phyloP scores from a whole-genome alignment of 2,888 invertebrate species.

The Folsomia candida region DNA sequence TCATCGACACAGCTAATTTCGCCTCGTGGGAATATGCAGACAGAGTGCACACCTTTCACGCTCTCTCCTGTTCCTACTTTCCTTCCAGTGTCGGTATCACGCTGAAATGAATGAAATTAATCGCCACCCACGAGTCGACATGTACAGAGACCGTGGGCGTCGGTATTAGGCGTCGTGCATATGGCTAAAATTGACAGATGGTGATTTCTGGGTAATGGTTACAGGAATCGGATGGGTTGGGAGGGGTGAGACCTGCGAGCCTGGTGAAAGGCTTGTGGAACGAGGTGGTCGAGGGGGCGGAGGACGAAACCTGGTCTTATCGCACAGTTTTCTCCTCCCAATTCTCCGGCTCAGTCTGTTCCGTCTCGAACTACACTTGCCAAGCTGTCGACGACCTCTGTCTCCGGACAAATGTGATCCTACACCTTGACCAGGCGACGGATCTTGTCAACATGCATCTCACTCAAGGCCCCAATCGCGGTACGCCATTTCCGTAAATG shows the following conservation, averaged over 20 bases:
- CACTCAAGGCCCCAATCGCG: not conserved
- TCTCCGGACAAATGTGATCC: not conserved
- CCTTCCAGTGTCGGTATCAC: too few species aligned
- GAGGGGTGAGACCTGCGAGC: not conserved
- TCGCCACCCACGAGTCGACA: too few species aligned
- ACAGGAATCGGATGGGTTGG: not conserved
- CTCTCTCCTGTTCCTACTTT: too few species aligned
- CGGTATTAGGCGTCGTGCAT: too few species aligned
- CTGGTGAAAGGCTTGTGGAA: not conserved
- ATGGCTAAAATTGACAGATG: too few species aligned
- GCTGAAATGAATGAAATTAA: too few species aligned
- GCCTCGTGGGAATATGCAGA: too few species aligned
- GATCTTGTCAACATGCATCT: not conserved
- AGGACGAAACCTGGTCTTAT: not conserved
- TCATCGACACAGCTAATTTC: too few species aligned
- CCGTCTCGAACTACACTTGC: constrained; percentile 30
- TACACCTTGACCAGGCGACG: not conserved
- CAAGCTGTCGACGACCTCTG: constrained; percentile 22
- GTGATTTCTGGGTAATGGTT: too few species aligned
- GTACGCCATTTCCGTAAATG: too few species aligned
- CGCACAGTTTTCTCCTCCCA: not conserved
- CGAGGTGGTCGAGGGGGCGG: not conserved
- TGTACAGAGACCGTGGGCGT: too few species aligned
- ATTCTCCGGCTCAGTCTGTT: not conserved
- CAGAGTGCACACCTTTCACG: too few species aligned